These are phyloP conservation scores for Phthorimaea operculella DNA, from an alignment of 1,140 invertebrate genomes.

Conservation along the genomic window DNA sequence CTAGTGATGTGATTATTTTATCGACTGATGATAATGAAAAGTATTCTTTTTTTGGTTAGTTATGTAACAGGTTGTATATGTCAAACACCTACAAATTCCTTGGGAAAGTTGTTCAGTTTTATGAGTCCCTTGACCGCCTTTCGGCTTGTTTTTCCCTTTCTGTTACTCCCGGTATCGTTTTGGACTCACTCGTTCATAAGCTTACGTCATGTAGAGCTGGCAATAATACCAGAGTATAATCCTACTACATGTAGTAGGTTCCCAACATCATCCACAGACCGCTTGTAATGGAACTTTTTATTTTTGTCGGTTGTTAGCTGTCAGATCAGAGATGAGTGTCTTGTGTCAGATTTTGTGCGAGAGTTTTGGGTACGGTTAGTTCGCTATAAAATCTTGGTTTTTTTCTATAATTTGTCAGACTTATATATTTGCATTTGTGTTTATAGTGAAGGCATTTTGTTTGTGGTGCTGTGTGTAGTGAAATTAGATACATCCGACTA, in stretches of 20 bases:
- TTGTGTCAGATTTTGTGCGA: conserved; percentile 35
- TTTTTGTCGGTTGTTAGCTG: neutral
- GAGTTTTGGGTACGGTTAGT: conserved; percentile 30
- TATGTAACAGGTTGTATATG: too few relatives aligned
- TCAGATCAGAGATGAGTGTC: neutral
- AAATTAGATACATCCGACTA: neutral
- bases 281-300: conserved; percentile 7
- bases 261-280: conserved; percentile 1
- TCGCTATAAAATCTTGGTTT: conserved; percentile 16
- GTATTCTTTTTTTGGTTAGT: too few relatives aligned
- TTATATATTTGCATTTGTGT: conserved; percentile 6
- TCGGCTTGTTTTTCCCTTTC: too few relatives aligned
- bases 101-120: too few relatives aligned
- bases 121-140: too few relatives aligned
- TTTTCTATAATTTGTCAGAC: conserved; percentile 6
- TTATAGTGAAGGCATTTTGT: conserved; percentile 11
- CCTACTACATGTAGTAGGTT: conserved; percentile 24
- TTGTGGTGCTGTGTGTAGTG: conserved; percentile 28
- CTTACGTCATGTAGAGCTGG: conserved; percentile 48
- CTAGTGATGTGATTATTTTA: too few relatives aligned
- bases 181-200: conserved; percentile 15
- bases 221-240: conserved; percentile 33
- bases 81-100: too few relatives aligned
- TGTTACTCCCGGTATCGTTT: too few relatives aligned
- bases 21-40: too few relatives aligned